These are phyloP conservation scores for Diuraphis noxia DNA, from an alignment of 1,140 invertebrate genomes.

Conservation along the genomic window DNA sequence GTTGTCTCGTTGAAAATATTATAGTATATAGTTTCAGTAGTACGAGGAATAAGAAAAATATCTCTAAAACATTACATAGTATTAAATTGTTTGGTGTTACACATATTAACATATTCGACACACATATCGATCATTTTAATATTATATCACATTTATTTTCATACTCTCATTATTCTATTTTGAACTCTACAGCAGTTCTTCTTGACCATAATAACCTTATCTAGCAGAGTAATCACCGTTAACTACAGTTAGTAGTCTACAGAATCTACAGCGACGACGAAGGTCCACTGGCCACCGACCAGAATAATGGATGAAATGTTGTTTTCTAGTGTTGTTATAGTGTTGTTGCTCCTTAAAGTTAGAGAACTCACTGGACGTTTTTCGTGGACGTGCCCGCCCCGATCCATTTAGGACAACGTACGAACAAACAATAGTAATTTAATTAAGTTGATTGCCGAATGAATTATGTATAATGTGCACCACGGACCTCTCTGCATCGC, in stretches of 20 bases:
- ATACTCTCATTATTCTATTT: not conserved
- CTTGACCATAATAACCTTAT: not conserved
- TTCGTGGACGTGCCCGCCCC: not conserved
- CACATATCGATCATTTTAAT: too few relatives aligned
- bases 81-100: too few relatives aligned
- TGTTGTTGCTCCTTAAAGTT: not conserved
- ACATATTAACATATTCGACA: too few relatives aligned
- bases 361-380: not conserved
- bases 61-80: not conserved
- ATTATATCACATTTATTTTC: not conserved
- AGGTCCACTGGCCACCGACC: not conserved
- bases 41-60: not conserved
- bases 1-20: not conserved
- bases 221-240: not conserved
- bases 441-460: conserved; percentile 11
- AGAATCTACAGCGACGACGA: not conserved
- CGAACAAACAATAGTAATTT: conserved; percentile 9
- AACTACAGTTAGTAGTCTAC: not conserved
- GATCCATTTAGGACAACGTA: not conserved
- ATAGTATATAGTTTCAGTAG: not conserved
- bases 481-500: not conserved
- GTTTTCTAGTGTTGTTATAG: not conserved
- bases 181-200: not conserved
- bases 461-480: not conserved
- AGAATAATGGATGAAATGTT: not conserved